Conservation (phyloP, 2,888 invertebrate genomes). For the Chydorus sphaericus region DNA sequence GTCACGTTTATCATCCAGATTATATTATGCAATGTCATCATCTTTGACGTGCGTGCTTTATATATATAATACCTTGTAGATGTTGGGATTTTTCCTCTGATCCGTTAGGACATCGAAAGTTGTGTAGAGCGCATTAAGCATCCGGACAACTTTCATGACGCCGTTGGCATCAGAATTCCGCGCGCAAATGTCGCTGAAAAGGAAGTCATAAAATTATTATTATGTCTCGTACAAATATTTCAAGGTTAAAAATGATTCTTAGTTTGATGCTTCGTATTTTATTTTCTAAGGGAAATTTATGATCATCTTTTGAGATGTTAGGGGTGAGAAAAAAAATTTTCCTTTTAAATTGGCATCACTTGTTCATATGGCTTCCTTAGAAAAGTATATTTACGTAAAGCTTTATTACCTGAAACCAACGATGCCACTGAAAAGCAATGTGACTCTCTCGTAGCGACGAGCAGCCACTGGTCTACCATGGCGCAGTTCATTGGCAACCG, state of each 20-base stretch:
- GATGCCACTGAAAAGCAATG: slow-evolving; percentile 83
- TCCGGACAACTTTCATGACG: slow-evolving; percentile 89
- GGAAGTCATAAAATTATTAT: not conserved
- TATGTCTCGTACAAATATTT: not conserved
- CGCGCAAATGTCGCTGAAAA: slow-evolving; percentile 59
- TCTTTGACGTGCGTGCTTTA: no score
- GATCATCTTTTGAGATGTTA: no score
- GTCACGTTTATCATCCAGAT: no score
- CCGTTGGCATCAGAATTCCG: slow-evolving; percentile 78
- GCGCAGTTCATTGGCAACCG: slow-evolving; percentile 85
- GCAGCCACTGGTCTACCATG: slow-evolving; percentile 85
- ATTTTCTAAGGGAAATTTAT: no score
- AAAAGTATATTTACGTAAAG: not conserved
- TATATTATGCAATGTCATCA: no score
- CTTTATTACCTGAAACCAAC: slow-evolving; percentile 52
- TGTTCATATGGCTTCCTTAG: slow-evolving; percentile 17
- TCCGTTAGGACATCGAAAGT: slow-evolving; percentile 87
- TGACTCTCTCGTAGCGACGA: slow-evolving; percentile 72
- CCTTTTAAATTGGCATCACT: no score
- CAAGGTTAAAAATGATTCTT: no score
- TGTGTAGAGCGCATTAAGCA: slow-evolving; percentile 84
- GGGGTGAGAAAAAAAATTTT: no score
- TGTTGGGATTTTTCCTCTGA: slow-evolving; percentile 79
- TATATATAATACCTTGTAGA: slow-evolving; percentile 72
- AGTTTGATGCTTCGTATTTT: no score